phyloP scores from a whole-genome alignment of 2,888 invertebrate genomes.

The Helicoverpa assulta region DNA sequence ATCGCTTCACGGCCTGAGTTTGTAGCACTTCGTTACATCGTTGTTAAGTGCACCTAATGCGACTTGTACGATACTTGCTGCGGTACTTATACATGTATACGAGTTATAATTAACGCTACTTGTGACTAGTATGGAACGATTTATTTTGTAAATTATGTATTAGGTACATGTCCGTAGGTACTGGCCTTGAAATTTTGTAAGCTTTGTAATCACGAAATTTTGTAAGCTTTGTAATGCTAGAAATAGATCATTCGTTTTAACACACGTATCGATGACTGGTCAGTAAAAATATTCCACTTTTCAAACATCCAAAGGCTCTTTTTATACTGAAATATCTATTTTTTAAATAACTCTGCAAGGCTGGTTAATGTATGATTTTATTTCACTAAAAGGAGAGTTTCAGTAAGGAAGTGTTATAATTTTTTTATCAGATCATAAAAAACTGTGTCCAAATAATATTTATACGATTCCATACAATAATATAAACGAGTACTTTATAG shows the following conservation, averaged over 20 bases:
- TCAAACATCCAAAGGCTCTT: neutral
- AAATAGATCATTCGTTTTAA: neutral
- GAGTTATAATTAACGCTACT: constrained; percentile 25
- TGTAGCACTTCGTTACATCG: constrained; percentile 57
- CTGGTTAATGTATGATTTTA: neutral
- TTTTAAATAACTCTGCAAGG: neutral
- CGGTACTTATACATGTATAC: constrained; percentile 30
- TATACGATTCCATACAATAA: no score
- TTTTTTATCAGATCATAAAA: no score
- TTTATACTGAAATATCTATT: neutral
- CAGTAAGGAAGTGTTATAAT: no score
- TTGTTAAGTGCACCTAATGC: constrained; percentile 60
- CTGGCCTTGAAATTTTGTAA: no score
- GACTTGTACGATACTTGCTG: constrained; percentile 52
- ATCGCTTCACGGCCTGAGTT: constrained; percentile 61
- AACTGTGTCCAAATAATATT: no score
- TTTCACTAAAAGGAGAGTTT: no score
- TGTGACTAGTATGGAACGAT: neutral
- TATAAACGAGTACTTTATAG: no score
- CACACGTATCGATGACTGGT: neutral
- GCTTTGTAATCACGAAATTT: no score
- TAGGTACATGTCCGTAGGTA: neutral
- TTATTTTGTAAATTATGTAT: neutral
- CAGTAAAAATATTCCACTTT: neutral
- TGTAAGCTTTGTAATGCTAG: neutral